A percentile compares a stretch with the other conserved stretches of the same genome.
phyloP scores from a whole-genome alignment of 2,888 invertebrate genomes.

The Auanema sp. region DNA sequence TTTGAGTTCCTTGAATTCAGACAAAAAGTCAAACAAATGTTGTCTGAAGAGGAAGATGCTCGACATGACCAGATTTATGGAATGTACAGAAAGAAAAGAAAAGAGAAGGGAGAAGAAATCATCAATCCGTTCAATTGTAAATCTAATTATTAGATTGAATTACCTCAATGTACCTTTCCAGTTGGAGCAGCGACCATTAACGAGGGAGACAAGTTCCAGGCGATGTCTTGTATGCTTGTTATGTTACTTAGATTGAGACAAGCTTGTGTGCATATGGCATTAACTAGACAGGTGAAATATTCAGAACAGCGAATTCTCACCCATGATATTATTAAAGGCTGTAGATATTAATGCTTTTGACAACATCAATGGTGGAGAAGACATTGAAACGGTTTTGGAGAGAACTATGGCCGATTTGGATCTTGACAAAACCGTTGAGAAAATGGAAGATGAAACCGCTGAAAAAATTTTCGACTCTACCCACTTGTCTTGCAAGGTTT shows the following conservation, averaged over 20 bases:
- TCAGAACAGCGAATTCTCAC: no score
- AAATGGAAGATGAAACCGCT: slow-evolving; percentile 10
- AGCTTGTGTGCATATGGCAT: slow-evolving; percentile 83
- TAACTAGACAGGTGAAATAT: slow-evolving; percentile 75
- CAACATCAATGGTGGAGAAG: slow-evolving; percentile 29
- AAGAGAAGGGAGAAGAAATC: slow-evolving; percentile 24
- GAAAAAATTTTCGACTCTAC: slow-evolving; percentile 39
- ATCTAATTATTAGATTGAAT: not conserved
- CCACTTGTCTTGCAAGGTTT: slow-evolving; percentile 19
- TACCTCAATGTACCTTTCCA: slow-evolving; percentile 23
- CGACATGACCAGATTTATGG: slow-evolving; percentile 20
- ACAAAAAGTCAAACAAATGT: slow-evolving; percentile 64
- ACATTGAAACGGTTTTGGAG: slow-evolving; percentile 34
- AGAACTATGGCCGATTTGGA: slow-evolving; percentile 44
- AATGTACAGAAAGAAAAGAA: slow-evolving; percentile 17
- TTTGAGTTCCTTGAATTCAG: slow-evolving; percentile 37
- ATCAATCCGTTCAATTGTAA: slow-evolving; percentile 48
- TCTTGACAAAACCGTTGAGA: slow-evolving; percentile 14
- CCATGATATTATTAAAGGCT: no score
- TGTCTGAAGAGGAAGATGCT: slow-evolving; percentile 59
- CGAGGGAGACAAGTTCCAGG: slow-evolving; percentile 27
- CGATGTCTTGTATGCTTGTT: slow-evolving; percentile 70
- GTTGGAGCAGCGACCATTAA: slow-evolving; percentile 32
- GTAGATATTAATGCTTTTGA: slow-evolving; percentile 57
- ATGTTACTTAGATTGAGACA: slow-evolving; percentile 83